Evolutionary conservation across 2,113 vertebrate species (phyloP).

Genomic region (Pelmatolapia mariae): DNA sequence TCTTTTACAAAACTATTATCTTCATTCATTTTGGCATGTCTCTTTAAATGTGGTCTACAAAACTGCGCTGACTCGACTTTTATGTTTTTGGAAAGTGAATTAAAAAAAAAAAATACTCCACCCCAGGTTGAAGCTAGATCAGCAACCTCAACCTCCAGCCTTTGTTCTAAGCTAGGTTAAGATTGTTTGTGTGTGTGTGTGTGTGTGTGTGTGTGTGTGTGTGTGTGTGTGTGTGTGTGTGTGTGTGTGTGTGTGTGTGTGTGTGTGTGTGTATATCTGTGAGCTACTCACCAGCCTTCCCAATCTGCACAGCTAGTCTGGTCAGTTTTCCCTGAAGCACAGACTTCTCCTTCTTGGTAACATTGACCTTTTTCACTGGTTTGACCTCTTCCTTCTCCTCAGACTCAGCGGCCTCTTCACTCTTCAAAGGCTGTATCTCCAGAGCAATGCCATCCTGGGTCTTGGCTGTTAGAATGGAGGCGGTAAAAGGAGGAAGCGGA

Average conservation of each 20-base stretch:
- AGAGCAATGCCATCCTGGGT: slow-evolving; percentile 94
- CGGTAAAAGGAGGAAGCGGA: not conserved
- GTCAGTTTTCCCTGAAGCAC: slow-evolving; percentile 97
- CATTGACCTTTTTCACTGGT: slow-evolving; percentile 82
- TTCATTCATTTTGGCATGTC: not conserved
- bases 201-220: fast-evolving
- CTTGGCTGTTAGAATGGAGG: slow-evolving; percentile 79
- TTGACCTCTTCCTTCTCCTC: slow-evolving; percentile 87
- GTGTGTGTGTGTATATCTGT: no score
- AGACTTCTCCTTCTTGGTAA: slow-evolving; percentile 96
- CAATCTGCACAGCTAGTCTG: slow-evolving; percentile 88
- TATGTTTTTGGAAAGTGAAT: not conserved
- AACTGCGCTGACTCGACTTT: not conserved
- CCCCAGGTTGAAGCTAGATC: not conserved
- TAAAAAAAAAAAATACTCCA: not conserved
- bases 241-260: no score
- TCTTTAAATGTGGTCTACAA: not conserved
- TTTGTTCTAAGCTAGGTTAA: not conserved
- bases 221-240: not conserved
- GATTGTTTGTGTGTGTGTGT: not conserved
- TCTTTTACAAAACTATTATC: not conserved
- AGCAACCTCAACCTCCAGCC: not conserved
- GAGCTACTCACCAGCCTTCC: slow-evolving; percentile 85
- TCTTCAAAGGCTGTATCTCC: slow-evolving; percentile 96
- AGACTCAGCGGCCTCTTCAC: slow-evolving; percentile 83